Evolutionary conservation across 1,140 invertebrate genomes (phyloP).

Genomic region (Heliconius congener): DNA sequence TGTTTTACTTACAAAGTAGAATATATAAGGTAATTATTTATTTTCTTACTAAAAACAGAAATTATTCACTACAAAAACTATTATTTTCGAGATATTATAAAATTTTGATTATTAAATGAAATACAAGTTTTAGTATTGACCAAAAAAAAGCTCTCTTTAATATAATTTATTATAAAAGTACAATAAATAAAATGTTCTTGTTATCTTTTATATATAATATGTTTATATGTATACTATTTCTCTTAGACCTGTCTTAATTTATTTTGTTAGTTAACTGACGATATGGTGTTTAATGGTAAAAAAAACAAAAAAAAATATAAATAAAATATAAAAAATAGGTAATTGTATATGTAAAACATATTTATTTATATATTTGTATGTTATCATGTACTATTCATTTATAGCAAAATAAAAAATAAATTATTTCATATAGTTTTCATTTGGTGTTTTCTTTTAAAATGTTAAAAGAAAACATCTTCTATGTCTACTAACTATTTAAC

Average conservation of each 20-base stretch:
- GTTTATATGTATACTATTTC: background rate
- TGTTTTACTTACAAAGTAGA: too few relatives aligned
- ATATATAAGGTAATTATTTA: too few relatives aligned
- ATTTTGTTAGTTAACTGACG: conserved; percentile 11
- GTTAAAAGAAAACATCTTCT: too few relatives aligned
- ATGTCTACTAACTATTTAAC: too few relatives aligned
- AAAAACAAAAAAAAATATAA: background rate
- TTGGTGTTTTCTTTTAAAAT: background rate
- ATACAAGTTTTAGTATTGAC: background rate
- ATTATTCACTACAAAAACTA: too few relatives aligned
- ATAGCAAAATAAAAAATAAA: conserved; percentile 24
- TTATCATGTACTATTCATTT: conserved; percentile 23
- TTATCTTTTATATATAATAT: background rate
- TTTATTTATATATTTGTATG: conserved; percentile 32
- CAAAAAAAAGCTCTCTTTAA: background rate
- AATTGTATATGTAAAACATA: conserved; percentile 24
- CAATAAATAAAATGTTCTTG: background rate
- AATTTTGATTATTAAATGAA: too few relatives aligned
- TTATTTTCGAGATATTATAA: too few relatives aligned
- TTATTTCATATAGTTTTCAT: conserved; percentile 26
- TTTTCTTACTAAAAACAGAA: too few relatives aligned
- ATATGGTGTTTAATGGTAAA: background rate
- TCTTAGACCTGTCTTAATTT: background rate
- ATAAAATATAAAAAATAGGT: conserved; percentile 11
- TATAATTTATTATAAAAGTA: background rate